phyloP scores from a whole-genome alignment of 1,140 invertebrate genomes.

The Sarcophaga bullata region DNA sequence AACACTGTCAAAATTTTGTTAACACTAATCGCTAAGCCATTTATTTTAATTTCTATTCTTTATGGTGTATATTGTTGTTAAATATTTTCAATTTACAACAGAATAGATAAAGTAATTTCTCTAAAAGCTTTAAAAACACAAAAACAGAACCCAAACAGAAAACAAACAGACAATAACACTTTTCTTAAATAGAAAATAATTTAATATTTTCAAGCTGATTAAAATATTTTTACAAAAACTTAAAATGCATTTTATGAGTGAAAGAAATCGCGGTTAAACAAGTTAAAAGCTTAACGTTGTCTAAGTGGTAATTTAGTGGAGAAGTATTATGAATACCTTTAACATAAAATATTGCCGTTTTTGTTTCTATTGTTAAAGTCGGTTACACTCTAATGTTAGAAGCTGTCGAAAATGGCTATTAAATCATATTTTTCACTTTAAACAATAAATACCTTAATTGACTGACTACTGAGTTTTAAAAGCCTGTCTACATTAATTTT shows the following conservation, averaged over 20 bases:
- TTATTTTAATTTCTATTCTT: slow-evolving; percentile 8
- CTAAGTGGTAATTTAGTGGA: background rate
- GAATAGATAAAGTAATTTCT: slow-evolving; percentile 6
- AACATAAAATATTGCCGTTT: no score
- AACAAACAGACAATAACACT: background rate
- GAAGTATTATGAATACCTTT: background rate
- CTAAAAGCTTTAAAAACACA: background rate
- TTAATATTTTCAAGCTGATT: background rate
- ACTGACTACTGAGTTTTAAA: no score
- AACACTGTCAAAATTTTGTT: slow-evolving; percentile 26
- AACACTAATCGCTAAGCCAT: slow-evolving; percentile 9
- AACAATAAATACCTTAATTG: no score
- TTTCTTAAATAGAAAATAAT: background rate
- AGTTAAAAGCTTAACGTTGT: background rate
- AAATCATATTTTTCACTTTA: no score
- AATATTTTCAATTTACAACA: slow-evolving; percentile 22
- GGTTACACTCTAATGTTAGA: no score
- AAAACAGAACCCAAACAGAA: no score
- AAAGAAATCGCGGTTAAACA: background rate
- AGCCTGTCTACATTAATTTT: no score
- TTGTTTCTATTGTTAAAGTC: no score
- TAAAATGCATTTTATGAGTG: background rate
- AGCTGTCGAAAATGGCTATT: no score
- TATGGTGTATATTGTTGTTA: background rate
- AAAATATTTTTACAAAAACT: background rate